Evolutionary conservation across 2,797 vertebrate species (phyloP).

Genomic region (Mionectes olivaceus): DNA sequence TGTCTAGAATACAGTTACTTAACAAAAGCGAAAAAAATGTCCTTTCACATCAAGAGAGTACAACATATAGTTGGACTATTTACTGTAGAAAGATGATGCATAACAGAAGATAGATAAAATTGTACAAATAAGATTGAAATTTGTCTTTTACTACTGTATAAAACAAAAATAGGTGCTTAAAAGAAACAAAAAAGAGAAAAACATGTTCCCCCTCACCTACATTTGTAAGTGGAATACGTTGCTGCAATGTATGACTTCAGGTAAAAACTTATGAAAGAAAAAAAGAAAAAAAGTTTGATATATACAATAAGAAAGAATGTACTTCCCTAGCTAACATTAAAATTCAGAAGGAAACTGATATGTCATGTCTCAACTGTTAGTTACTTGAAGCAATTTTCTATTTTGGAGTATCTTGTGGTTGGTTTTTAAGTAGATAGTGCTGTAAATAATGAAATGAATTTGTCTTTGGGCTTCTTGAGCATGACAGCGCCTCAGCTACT

Average conservation of each 20-base stretch:
- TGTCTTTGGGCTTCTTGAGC: neutral
- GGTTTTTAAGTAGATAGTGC: neutral
- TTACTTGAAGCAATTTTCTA: neutral
- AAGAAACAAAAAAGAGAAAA: neutral
- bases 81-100: neutral
- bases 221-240: neutral
- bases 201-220: neutral
- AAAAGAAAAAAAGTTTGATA: neutral
- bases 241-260: neutral
- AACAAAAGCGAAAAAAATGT: neutral
- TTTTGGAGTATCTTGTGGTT: neutral
- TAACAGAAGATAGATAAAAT: neutral
- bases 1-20: neutral
- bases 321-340: neutral
- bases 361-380: neutral
- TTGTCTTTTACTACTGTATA: neutral
- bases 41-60: neutral
- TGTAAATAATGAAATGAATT: neutral
- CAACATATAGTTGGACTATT: neutral
- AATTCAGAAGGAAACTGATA: neutral
- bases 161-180: neutral
- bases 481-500: neutral
- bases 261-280: neutral
- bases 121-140: neutral
- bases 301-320: neutral